These are phyloP conservation scores for Orycteropus afer DNA, from an alignment of 2,113 vertebrate species.

Conservation along the genomic window DNA sequence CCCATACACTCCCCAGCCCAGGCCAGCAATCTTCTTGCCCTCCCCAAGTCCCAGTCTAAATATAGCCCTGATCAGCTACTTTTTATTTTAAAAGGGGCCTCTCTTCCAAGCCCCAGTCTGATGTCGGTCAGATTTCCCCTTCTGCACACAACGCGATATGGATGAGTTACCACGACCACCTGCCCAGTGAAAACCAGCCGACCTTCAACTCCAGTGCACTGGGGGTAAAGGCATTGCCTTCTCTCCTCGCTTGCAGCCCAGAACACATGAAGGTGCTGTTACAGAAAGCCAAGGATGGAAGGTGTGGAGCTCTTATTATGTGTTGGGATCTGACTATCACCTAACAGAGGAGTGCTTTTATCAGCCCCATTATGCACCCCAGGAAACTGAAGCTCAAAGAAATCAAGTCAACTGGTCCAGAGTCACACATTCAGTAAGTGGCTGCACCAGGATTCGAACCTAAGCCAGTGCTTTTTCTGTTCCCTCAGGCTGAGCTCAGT, in stretches of 20 bases:
- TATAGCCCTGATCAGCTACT: neutral
- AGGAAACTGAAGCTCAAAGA: neutral
- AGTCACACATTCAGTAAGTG: neutral
- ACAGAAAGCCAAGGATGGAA: neutral
- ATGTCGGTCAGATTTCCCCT: neutral
- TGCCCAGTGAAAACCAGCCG: neutral
- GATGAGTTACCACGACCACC: neutral
- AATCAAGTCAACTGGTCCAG: neutral
- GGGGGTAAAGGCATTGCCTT: neutral
- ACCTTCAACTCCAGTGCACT: neutral
- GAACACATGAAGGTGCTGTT: neutral
- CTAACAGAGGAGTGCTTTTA: neutral
- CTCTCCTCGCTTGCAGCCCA: neutral
- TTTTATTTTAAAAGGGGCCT: slow-evolving; percentile 2
- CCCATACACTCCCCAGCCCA: rapidly evolving
- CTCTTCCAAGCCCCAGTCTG: neutral
- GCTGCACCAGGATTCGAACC: neutral
- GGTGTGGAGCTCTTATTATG: too few species aligned
- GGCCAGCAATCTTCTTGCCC: slow-evolving; percentile 12
- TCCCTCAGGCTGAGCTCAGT: neutral
- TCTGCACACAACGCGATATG: neutral
- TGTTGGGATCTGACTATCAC: neutral
- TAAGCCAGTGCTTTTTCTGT: neutral
- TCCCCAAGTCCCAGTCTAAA: neutral
- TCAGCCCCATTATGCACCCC: neutral